Evolutionary conservation across 37 sponge, comb jelly and placozoan genomes (phyloP).

Genomic region (Hexactinellida sp.): DNA sequence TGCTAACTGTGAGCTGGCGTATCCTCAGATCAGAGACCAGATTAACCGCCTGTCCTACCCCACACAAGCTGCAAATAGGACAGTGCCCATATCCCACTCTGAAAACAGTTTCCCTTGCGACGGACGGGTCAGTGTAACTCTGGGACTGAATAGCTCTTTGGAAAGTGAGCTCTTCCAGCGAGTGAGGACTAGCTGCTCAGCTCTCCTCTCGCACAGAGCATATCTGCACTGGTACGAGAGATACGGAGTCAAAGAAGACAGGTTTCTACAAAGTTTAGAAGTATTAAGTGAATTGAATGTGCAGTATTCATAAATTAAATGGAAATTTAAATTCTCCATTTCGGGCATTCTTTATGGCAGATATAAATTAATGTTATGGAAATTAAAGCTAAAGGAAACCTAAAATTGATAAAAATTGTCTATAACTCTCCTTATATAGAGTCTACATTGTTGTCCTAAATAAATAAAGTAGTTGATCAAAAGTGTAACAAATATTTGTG

Average conservation of each 20-base stretch:
- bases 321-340: too few relatives aligned
- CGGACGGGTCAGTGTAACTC: conserved; percentile 19
- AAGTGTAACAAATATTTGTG: too few relatives aligned
- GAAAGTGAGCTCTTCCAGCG: conserved; percentile 22
- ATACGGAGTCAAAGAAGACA: conserved; percentile 35
- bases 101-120: not conserved
- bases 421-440: too few relatives aligned
- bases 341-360: too few relatives aligned
- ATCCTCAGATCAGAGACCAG: not conserved
- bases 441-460: too few relatives aligned
- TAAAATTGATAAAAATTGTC: too few relatives aligned
- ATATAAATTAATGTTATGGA: too few relatives aligned
- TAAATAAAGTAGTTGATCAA: too few relatives aligned
- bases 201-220: conserved; percentile 25
- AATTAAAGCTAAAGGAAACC: too few relatives aligned
- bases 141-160: conserved; percentile 27
- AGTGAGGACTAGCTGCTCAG: conserved; percentile 11
- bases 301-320: conserved; percentile 24
- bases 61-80: not conserved
- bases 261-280: conserved; percentile 43
- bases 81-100: not conserved
- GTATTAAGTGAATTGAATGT: conserved; percentile 14
- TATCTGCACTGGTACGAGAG: conserved; percentile 73
- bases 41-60: not conserved
- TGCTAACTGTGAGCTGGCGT: not conserved